Conservation (phyloP, 2,113 vertebrate genomes). For the Engraulis encrasicolus region DNA sequence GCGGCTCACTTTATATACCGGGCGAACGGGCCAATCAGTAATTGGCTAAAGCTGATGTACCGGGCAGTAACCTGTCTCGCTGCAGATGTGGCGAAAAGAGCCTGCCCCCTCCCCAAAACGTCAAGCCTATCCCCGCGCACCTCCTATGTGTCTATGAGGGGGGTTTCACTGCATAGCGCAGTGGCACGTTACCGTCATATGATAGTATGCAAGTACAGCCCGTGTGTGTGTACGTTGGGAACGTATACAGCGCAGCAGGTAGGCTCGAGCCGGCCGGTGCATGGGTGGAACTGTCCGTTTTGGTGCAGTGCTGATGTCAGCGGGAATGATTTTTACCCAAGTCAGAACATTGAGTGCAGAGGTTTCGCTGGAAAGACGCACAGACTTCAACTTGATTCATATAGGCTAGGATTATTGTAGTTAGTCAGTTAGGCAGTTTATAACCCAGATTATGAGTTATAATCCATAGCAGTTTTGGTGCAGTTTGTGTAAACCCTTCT, state of each 20-base stretch:
- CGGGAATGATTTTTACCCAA: constrained; percentile 29
- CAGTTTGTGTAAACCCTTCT: too few species aligned
- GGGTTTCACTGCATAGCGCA: neutral
- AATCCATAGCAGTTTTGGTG: too few species aligned
- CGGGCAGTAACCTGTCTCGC: constrained; percentile 38
- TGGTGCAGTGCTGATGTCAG: constrained; percentile 77
- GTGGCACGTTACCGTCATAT: constrained; percentile 14
- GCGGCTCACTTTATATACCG: constrained; percentile 71
- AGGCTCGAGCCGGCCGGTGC: too few species aligned
- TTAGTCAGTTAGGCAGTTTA: too few species aligned
- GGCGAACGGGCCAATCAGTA: constrained; percentile 68
- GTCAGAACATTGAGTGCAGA: neutral
- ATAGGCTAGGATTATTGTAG: too few species aligned
- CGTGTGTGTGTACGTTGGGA: neutral
- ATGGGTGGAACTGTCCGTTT: constrained; percentile 76
- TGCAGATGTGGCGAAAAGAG: constrained; percentile 42
- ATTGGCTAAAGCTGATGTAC: constrained; percentile 60
- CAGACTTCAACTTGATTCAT: neutral
- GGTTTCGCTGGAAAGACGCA: neutral
- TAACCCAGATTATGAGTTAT: too few species aligned
- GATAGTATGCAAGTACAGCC: too few species aligned
- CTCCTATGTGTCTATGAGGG: neutral
- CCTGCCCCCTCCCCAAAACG: neutral
- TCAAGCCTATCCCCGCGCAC: neutral
- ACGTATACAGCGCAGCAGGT: constrained; percentile 2